These are phyloP conservation scores for Conger conger DNA, from an alignment of 2,113 vertebrate species.

Conservation along the genomic window DNA sequence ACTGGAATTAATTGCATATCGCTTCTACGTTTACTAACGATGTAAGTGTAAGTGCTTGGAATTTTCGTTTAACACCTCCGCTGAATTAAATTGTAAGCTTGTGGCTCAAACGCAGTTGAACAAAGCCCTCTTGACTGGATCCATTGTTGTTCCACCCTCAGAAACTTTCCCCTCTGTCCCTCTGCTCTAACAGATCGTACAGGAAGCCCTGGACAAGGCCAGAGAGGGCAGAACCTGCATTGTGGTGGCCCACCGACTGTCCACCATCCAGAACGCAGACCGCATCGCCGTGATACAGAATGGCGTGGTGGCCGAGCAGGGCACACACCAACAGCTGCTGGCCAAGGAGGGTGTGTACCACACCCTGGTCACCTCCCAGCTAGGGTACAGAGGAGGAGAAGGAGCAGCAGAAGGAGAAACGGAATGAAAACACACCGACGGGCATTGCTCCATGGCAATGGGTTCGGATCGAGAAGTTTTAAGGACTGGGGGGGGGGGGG, in stretches of 20 bases:
- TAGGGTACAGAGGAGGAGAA: constrained; percentile 41
- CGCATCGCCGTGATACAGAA: constrained; percentile 82
- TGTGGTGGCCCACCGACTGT: constrained; percentile 86
- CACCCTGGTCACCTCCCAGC: constrained; percentile 80
- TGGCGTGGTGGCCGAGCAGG: constrained; percentile 76
- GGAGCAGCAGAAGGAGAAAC: too few relatives aligned
- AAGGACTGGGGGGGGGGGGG: neutral
- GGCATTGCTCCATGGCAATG: neutral
- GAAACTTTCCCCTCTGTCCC: neutral
- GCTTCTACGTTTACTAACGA: too few relatives aligned
- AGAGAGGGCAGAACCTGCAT: constrained; percentile 89
- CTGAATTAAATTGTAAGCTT: too few relatives aligned
- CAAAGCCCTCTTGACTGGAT: neutral
- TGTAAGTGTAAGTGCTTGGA: too few relatives aligned
- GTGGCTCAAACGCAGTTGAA: too few relatives aligned
- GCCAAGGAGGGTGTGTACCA: constrained; percentile 80
- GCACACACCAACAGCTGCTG: constrained; percentile 89
- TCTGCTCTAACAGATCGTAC: constrained; percentile 75
- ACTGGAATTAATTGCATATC: too few relatives aligned
- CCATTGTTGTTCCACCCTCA: neutral
- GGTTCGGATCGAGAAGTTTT: too few relatives aligned
- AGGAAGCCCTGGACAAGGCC: constrained; percentile 88
- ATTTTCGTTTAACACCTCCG: too few relatives aligned
- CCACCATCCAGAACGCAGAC: constrained; percentile 91
- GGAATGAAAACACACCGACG: neutral